A percentile compares a stretch with the other conserved stretches of the same genome.
phyloP scores from a whole-genome alignment of 2,888 invertebrate genomes.

The Spisula solida region DNA sequence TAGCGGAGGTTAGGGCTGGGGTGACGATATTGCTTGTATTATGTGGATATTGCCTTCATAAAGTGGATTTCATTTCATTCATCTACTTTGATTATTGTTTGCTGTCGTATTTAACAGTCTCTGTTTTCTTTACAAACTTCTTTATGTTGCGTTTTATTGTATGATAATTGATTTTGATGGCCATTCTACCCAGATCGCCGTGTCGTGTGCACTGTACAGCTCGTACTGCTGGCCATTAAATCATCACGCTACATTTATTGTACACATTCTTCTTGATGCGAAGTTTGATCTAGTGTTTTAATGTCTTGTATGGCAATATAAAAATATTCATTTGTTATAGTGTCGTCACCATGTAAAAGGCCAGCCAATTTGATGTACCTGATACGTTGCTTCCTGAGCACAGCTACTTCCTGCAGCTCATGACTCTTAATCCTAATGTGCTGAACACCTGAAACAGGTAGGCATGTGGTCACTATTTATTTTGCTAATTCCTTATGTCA shows the following conservation, averaged over 20 bases:
- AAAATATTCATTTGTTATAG: too few species aligned
- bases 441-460: too few species aligned
- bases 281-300: neutral
- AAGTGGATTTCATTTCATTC: constrained; percentile 20
- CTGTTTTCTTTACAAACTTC: neutral
- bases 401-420: too few species aligned
- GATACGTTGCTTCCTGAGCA: too few species aligned
- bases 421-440: too few species aligned
- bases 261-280: neutral
- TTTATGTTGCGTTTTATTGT: constrained; percentile 8
- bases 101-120: neutral
- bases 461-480: too few species aligned
- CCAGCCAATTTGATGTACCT: too few species aligned
- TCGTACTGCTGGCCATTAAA: neutral
- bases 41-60: constrained; percentile 14
- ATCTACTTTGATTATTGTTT: neutral
- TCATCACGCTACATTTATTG: constrained; percentile 9
- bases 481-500: too few species aligned
- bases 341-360: too few species aligned
- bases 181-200: neutral
- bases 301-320: neutral
- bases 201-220: neutral
- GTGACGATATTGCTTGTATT: neutral
- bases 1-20: neutral
- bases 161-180: constrained; percentile 22